These are phyloP conservation scores for Takifugu flavidus DNA, from an alignment of 2,113 vertebrate species.

Conservation along the genomic window DNA sequence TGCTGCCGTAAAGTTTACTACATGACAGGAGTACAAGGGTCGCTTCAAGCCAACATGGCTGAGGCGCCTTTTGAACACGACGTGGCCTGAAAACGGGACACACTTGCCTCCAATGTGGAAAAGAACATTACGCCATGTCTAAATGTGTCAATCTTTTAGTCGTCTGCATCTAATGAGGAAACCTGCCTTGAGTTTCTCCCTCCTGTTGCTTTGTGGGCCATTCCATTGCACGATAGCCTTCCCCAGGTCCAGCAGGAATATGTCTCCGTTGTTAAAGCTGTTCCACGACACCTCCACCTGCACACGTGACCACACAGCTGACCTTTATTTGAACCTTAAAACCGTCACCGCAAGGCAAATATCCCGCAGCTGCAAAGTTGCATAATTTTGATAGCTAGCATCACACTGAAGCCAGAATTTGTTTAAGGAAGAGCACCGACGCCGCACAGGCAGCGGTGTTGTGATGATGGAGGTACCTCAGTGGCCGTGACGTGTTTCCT, in stretches of 20 bases:
- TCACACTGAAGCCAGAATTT: neutral
- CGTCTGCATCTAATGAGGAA: neutral
- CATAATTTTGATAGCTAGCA: slow-evolving; percentile 19
- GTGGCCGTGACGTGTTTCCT: slow-evolving; percentile 81
- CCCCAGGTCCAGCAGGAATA: slow-evolving; percentile 87
- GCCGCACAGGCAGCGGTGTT: too few relatives aligned
- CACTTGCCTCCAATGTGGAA: too few relatives aligned
- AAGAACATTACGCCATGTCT: neutral
- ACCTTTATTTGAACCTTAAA: neutral
- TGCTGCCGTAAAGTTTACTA: neutral
- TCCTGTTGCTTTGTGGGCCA: slow-evolving; percentile 82
- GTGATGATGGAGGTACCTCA: slow-evolving; percentile 73
- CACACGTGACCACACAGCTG: neutral
- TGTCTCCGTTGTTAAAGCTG: slow-evolving; percentile 87
- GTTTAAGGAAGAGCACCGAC: too few relatives aligned
- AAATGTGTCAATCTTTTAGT: neutral
- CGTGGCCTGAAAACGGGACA: too few relatives aligned
- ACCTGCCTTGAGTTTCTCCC: slow-evolving; percentile 83
- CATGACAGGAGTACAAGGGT: too few relatives aligned
- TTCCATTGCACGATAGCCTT: slow-evolving; percentile 92
- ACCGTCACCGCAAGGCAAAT: too few relatives aligned
- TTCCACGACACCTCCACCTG: slow-evolving; percentile 87
- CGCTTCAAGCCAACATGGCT: too few relatives aligned
- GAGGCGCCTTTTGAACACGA: too few relatives aligned
- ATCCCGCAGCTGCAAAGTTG: too few relatives aligned